phyloP scores from a whole-genome alignment of 2,888 invertebrate species.

The Ophioninae sp. region DNA sequence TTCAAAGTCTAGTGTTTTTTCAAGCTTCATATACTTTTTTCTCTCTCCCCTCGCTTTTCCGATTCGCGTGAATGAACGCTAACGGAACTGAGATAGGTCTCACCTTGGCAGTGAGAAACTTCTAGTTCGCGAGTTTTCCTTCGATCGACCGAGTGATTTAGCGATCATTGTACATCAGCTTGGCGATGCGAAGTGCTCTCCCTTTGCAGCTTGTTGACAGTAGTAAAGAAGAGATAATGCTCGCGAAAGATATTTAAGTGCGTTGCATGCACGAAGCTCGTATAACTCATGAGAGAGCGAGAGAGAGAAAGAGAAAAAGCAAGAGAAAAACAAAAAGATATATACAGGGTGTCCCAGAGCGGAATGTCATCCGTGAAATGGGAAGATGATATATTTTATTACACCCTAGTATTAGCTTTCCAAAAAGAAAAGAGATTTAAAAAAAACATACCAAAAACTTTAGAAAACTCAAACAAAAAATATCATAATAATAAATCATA shows the following conservation, averaged over 20 bases:
- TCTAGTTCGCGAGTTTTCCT: constrained; percentile 25
- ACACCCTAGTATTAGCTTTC: too few species aligned
- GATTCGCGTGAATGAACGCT: constrained; percentile 25
- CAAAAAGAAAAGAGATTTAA: too few species aligned
- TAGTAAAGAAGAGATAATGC: constrained; percentile 30
- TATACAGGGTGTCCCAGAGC: too few species aligned
- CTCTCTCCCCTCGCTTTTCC: neutral
- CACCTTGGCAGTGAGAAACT: constrained; percentile 55
- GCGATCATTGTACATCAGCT: constrained; percentile 48
- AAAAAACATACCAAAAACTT: too few species aligned
- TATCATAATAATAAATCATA: too few species aligned
- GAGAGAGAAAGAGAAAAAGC: too few species aligned
- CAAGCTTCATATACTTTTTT: neutral
- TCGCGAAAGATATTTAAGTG: constrained; percentile 26
- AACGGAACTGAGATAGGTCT: constrained; percentile 11
- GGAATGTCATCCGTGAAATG: neutral
- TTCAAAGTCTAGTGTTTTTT: neutral
- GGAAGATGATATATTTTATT: too few species aligned
- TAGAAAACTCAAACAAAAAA: too few species aligned
- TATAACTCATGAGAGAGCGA: neutral
- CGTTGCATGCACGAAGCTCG: constrained; percentile 25
- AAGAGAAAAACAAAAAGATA: too few species aligned
- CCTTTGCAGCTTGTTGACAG: constrained; percentile 21
- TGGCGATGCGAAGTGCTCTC: constrained; percentile 26
- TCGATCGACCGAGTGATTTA: constrained; percentile 49